These are phyloP conservation scores for Alca torda DNA, from an alignment of 2,797 vertebrate genomes.

Conservation along the genomic window DNA sequence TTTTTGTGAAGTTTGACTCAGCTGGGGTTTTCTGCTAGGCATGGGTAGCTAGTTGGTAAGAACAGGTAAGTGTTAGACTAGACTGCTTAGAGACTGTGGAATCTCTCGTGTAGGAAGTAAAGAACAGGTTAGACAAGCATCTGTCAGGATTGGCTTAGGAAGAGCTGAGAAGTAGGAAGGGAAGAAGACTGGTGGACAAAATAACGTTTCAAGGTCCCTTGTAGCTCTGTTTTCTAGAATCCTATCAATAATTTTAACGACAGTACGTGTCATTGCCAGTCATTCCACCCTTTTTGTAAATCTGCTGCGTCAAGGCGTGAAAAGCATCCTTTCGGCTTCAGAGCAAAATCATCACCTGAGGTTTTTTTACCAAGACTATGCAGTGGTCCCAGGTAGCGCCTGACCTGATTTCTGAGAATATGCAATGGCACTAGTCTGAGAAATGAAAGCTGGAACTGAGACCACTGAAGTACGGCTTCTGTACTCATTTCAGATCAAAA, in stretches of 20 bases:
- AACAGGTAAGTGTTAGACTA: not conserved
- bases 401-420: not conserved
- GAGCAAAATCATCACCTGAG: not conserved
- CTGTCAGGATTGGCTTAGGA: not conserved
- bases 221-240: not conserved
- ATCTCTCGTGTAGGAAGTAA: not conserved
- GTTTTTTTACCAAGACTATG: not conserved
- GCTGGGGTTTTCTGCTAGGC: not conserved
- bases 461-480: not conserved
- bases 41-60: not conserved
- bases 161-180: not conserved
- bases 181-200: not conserved
- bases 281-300: not conserved
- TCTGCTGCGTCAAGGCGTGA: not conserved
- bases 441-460: not conserved
- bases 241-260: not conserved
- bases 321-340: not conserved
- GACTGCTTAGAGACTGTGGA: not conserved
- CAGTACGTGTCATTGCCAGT: not conserved
- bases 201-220: not conserved
- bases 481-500: not conserved
- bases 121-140: not conserved
- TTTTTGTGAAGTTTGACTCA: not conserved
- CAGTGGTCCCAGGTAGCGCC: not conserved
- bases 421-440: not conserved